Evolutionary conservation across 2,888 invertebrate genomes (phyloP).

Genomic region (Allolobophora icterica): DNA sequence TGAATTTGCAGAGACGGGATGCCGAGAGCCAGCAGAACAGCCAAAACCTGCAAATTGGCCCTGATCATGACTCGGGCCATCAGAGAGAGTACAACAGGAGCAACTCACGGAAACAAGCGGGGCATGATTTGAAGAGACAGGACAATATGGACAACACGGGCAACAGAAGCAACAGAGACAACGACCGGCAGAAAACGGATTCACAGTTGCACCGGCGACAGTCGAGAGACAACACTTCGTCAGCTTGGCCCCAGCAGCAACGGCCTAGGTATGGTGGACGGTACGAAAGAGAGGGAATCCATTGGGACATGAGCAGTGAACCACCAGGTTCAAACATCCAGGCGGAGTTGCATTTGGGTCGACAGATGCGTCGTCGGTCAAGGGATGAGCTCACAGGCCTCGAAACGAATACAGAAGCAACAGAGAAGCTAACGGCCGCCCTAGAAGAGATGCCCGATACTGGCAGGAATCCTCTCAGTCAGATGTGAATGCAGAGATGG

Average conservation of each 20-base stretch:
- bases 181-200: background rate
- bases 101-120: background rate
- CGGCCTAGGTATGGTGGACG: background rate
- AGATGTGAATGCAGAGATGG: background rate
- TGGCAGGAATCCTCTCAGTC: slow-evolving; percentile 7
- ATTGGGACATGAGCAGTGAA: slow-evolving; percentile 20
- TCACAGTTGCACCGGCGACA: slow-evolving; percentile 19
- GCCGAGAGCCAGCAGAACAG: background rate
- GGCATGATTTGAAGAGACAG: background rate
- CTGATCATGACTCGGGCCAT: background rate
- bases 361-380: slow-evolving; percentile 51
- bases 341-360: background rate
- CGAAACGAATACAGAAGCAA: slow-evolving; percentile 22
- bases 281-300: slow-evolving; percentile 6
- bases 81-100: slow-evolving; percentile 7
- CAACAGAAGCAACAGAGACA: slow-evolving; percentile 5
- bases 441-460: background rate
- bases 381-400: slow-evolving; percentile 59
- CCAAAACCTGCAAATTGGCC: background rate
- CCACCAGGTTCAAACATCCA: background rate
- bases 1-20: slow-evolving; percentile 2
- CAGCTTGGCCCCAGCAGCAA: background rate
- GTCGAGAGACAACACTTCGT: background rate
- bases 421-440: background rate
- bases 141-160: background rate